Base-by-base conservation (phyloP, 2,113 vertebrate species). In the Spilogale gracilis region DNA sequence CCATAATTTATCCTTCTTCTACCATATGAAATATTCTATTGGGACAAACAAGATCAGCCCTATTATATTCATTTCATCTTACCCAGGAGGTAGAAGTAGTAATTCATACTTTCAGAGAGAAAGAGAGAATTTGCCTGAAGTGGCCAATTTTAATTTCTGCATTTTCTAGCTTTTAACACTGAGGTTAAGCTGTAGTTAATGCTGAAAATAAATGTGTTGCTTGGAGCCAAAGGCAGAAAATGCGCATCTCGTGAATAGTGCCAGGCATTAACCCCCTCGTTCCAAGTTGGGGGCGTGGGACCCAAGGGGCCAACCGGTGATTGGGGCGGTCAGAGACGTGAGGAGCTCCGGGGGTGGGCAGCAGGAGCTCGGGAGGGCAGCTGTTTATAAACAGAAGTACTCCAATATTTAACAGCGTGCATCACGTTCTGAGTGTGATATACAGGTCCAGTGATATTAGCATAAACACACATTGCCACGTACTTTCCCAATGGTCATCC, bases 1-100 rank as follows among this genome's bases (percentile, higher is more conserved):
- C 94, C 43, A 54, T 94, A 95, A 97, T 96, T 97, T 96, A 96
- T 73, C 94, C 27, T 73, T 73, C 65, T 87, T 93, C 63, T 63
- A 6, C 48, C 7, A 0, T 14, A 54, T 58, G 30, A 96, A 93
- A 71, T 81, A n/a, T 48, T 91, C 92, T 91, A 38, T 21, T 38
- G 54, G 84, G 65, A 93, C 88, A 82, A 92, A 94, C 60, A 69
- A 80, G 76, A 88, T 32, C n/a, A 0, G 13, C 6, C 76, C 71
- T 61, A 21, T 91, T 82, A 20, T 21, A 38, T 23, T 54, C 91
- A 4, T 6, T 65, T 76, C 54, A 7, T 85, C 85, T 93, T n/a
- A 56, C 89, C 97, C 86, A 43, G 86, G 71, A 96, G 84, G 95
- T 45, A 91, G 87, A 80, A 94, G 69, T 5, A 21, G 52, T 82